Conservation (phyloP, 1,140 invertebrate species). For the Leptestheria dahalacensis region DNA sequence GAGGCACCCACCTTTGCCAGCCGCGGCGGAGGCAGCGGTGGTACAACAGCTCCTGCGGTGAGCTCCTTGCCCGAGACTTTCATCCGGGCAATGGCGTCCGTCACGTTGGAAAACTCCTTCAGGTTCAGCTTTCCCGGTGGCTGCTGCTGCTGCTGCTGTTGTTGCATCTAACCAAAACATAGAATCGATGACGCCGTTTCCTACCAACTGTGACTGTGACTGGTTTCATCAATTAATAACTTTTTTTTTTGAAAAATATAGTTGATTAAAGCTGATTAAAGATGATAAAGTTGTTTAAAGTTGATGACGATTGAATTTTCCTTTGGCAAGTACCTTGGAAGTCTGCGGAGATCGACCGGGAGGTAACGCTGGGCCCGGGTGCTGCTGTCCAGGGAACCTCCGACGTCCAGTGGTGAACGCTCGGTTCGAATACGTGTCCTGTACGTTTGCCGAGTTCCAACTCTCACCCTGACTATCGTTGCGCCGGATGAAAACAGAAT, state of each 20-base stretch:
- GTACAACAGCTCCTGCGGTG: slow-evolving; percentile 18
- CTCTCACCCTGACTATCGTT: slow-evolving; percentile 27
- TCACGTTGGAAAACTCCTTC: slow-evolving; percentile 74
- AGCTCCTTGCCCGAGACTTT: slow-evolving; percentile 43
- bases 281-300: no score
- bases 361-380: slow-evolving; percentile 11
- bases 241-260: no score
- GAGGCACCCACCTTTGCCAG: slow-evolving; percentile 6
- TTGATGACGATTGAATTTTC: no score
- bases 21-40: slow-evolving; percentile 17
- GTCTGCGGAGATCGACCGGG: slow-evolving; percentile 1
- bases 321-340: neutral
- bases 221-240: no score
- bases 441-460: slow-evolving; percentile 19
- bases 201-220: no score
- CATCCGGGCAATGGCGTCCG: slow-evolving; percentile 66
- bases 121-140: slow-evolving; percentile 79
- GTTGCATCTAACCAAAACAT: no score
- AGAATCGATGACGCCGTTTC: no score
- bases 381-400: slow-evolving; percentile 42
- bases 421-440: slow-evolving; percentile 51
- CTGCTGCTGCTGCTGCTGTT: slow-evolving; percentile 30
- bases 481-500: slow-evolving; percentile 42
- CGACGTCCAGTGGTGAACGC: slow-evolving; percentile 68
- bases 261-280: no score